These are phyloP conservation scores for Brachypodius melanocephalos DNA, from an alignment of 2,113 vertebrate species.

Conservation along the genomic window DNA sequence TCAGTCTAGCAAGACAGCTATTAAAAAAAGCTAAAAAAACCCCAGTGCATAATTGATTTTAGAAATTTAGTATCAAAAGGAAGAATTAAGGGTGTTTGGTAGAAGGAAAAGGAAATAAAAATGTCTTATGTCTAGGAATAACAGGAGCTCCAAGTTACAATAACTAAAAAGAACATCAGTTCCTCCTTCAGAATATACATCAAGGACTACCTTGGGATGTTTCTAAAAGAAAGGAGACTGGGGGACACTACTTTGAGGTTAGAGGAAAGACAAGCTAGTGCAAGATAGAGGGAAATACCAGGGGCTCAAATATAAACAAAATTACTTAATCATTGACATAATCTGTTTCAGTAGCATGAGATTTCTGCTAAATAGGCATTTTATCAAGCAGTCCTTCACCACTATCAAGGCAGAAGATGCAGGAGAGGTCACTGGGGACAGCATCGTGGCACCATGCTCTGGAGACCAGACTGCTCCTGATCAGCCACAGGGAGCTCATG, in stretches of 20 bases:
- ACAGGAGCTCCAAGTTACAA: neutral
- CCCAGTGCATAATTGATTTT: neutral
- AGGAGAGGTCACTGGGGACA: neutral
- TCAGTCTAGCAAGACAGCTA: neutral
- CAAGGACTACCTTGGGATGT: neutral
- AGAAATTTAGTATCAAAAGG: neutral
- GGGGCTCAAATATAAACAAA: neutral
- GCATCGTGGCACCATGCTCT: neutral
- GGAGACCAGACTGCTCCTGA: neutral
- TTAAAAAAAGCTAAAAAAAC: neutral
- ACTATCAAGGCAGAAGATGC: neutral
- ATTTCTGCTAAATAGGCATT: neutral
- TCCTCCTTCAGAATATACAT: neutral
- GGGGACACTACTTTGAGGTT: neutral
- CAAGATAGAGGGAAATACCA: neutral
- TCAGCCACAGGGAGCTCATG: neutral
- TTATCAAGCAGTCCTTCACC: neutral
- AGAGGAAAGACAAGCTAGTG: neutral
- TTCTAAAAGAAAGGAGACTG: neutral
- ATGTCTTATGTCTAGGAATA: neutral
- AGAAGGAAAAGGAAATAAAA: neutral
- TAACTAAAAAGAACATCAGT: neutral
- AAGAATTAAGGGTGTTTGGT: neutral
- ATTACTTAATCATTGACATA: neutral
- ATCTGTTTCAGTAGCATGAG: accelerated